Percentiles rank a stretch among this genome's conserved stretches.
phyloP scores from a whole-genome alignment of 2,113 vertebrate species.

The Osmerus eperlanus region DNA sequence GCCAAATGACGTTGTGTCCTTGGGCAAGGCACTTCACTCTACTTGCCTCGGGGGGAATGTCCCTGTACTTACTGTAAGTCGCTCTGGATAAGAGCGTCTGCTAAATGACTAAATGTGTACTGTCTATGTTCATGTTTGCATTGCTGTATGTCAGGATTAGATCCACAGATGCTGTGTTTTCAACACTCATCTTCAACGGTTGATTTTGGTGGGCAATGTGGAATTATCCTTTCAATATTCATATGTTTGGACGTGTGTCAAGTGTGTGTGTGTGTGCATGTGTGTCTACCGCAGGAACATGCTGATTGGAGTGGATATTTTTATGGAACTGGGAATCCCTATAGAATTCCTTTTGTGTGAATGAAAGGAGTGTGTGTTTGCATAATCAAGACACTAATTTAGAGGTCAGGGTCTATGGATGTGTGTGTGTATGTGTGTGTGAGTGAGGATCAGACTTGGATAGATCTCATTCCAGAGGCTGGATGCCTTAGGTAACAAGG shows the following conservation, averaged over 20 bases:
- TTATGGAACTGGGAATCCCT: not conserved
- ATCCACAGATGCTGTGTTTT: not conserved
- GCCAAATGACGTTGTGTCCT: no score
- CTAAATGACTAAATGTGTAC: no score
- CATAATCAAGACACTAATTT: not conserved
- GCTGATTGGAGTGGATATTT: not conserved
- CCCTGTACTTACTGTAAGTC: no score
- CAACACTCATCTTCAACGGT: not conserved
- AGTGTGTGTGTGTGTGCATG: not conserved
- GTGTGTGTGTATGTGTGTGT: not conserved
- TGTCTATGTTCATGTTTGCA: no score
- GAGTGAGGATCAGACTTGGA: not conserved
- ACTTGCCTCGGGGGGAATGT: no score
- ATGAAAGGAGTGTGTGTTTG: not conserved
- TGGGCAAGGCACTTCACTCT: no score
- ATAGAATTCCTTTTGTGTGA: not conserved
- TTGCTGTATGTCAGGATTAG: not conserved
- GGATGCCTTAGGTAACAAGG: no score
- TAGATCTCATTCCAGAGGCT: no score
- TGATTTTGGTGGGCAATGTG: not conserved
- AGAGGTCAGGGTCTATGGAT: not conserved
- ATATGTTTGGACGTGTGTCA: not conserved
- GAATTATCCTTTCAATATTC: not conserved
- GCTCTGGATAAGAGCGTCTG: no score
- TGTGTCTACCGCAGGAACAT: not conserved